A percentile compares a stretch with the other conserved stretches of the same genome.
phyloP scores from a whole-genome alignment of 2,888 invertebrate genomes.

The Drosophila meridiana region DNA sequence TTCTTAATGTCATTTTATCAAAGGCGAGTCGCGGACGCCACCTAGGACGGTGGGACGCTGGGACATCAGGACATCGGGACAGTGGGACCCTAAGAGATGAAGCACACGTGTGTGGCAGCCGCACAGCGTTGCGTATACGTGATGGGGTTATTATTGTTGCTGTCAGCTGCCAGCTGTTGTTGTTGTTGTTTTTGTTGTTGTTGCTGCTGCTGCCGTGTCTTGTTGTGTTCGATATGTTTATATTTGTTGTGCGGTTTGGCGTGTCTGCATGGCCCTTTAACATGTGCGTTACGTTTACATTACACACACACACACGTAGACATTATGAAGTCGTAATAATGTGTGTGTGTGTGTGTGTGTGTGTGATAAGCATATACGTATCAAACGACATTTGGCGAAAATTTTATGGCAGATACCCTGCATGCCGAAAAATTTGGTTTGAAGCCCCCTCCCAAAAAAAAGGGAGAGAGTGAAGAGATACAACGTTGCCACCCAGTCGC shows the following conservation, averaged over 20 bases:
- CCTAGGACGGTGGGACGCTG: slow-evolving; percentile 1
- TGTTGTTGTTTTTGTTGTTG: slow-evolving; percentile 29
- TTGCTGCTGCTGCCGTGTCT: slow-evolving; percentile 49
- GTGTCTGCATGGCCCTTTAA: slow-evolving; percentile 60
- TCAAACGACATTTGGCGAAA: slow-evolving; percentile 78
- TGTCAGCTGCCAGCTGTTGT: slow-evolving; percentile 45
- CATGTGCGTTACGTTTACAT: slow-evolving; percentile 60
- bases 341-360: slow-evolving; percentile 36
- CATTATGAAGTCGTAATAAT: slow-evolving; percentile 62
- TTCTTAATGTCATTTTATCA: slow-evolving; percentile 84
- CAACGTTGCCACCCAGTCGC: slow-evolving; percentile 22
- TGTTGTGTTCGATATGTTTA: slow-evolving; percentile 78
- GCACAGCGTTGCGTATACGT: slow-evolving; percentile 73
- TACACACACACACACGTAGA: slow-evolving; percentile 53
- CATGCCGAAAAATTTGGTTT: slow-evolving; percentile 58
- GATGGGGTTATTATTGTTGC: slow-evolving; percentile 81
- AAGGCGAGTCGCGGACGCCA: slow-evolving; percentile 77
- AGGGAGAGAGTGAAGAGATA: neutral
- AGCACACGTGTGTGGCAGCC: slow-evolving; percentile 66
- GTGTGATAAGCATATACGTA: slow-evolving; percentile 79
- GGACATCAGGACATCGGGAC: slow-evolving; percentile 11
- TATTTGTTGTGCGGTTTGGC: slow-evolving; percentile 80
- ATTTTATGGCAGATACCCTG: slow-evolving; percentile 73
- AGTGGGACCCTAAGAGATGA: slow-evolving; percentile 11
- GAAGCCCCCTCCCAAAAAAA: slow-evolving; percentile 24